Base-by-base conservation (phyloP, 1,140 invertebrate species). In the Lasaia peninsularis region DNA sequence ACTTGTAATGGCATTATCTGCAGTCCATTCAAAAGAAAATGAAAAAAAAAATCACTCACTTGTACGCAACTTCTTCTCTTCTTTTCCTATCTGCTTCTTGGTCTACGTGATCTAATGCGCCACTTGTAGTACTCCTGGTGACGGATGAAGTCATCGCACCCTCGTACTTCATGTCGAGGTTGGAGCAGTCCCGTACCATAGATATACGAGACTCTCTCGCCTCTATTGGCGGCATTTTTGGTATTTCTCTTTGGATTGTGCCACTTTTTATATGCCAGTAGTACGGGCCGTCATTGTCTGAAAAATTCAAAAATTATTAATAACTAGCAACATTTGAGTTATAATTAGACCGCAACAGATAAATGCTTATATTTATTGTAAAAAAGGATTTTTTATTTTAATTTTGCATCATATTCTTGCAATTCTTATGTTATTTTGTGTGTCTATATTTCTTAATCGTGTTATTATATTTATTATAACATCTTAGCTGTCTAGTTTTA, bases 181-280 rank as follows among this genome's bases (percentile, higher is more conserved):
- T 82, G 11, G 85, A 80, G 59, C 79, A 80, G 54, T 88, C 82
- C 20, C 81, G 66, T 10, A 86, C 86, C 83, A 88, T 86, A 21
- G 83, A 86, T 28, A 84, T 80, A 10, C 86, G 71, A 11, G 79
- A 73, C 63, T 88, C 85, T 34, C 77, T 72, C 6, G 78, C 80
- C 31, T 88, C 83, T 2, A 80, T 63, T 4, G 86, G 78, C 33
- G 81, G 78, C 75, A 86, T 80, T 53, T 78, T 78, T 3, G 97
- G 97, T 51, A 94, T 92, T 80, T 99, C 96, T 51, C 98, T 91
- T 79, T 98, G 98, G 73, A 99, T 99, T 0, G 97, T 98, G 8
- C 98, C 98, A 79, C 96, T 98, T 86, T 98, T 98, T 72, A 99
- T 98, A 89, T 99, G 98, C 98, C 98, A 99, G 85, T 98, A 99